Percentiles rank a stretch among this genome's conserved stretches.
Evolutionary conservation across 2,113 vertebrate genomes (phyloP).

Genomic region (Mixornis gularis): DNA sequence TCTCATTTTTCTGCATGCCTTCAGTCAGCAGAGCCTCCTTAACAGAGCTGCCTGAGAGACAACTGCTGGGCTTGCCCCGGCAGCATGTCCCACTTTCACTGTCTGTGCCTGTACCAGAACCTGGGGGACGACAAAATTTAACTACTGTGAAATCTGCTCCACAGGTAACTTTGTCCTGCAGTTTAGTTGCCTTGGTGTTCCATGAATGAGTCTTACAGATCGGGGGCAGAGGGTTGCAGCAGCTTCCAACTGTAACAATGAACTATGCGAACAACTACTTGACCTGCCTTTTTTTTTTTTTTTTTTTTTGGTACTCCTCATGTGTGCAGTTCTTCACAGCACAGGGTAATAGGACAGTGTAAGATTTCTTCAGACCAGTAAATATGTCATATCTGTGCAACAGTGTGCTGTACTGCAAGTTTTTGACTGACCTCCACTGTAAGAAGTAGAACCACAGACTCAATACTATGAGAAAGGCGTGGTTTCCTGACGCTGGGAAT

Average conservation of each 20-base stretch:
- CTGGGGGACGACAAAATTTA: not conserved
- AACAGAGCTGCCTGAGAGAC: not conserved
- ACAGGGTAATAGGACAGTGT: not conserved
- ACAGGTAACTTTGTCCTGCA: not conserved
- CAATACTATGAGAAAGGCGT: not conserved
- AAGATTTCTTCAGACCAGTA: not conserved
- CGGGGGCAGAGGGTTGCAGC: not conserved
- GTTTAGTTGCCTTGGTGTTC: not conserved
- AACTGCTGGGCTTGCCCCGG: not conserved
- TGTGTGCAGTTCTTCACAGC: not conserved
- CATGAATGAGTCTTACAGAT: not conserved
- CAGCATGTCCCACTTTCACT: accelerated
- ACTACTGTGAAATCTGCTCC: not conserved
- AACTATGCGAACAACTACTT: not conserved
- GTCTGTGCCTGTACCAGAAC: not conserved
- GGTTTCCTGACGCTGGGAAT: not conserved
- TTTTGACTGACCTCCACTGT: not conserved
- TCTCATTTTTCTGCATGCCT: not conserved
- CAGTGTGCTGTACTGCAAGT: not conserved
- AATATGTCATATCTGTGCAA: accelerated
- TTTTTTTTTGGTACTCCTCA: not conserved
- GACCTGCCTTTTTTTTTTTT: not conserved
- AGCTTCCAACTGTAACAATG: not conserved
- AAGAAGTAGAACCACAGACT: not conserved
- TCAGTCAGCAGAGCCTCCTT: not conserved